Base-by-base conservation (phyloP, 1,140 invertebrate genomes). In the Drosophila navojoa region DNA sequence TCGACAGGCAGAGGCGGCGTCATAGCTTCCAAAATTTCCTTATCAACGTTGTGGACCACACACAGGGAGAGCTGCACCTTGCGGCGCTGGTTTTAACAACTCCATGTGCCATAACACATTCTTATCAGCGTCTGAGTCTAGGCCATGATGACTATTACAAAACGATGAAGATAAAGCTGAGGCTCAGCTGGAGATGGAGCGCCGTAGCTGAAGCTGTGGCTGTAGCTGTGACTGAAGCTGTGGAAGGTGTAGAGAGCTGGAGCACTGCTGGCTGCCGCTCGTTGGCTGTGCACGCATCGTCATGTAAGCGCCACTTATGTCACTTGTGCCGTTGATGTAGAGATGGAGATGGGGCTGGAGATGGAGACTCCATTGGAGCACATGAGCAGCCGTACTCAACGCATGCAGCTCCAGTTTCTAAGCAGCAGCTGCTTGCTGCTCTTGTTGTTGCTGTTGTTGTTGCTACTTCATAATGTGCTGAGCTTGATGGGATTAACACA, bases 291-390 rank as follows among this genome's bases (percentile, higher is more conserved):
- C 84, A 89, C 84, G 84, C 84, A 89, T 89, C 82, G 86, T 86
- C 84, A 87, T 81, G 85, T 90, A 90, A 90, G 89, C 89, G 89
- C 89, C 89, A 90, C 89, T 90, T 90, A 90, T 91, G 89, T 90
- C 89, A 91, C 89, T 90, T 91, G 82, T 79, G 79, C 84, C 71
- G 82, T 90, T 90, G 89, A 90, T 90, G 89, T 90, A 89, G 89
- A 84, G 80, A 82, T 74, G 75, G 62, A 59, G 61, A 64, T 75
- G 79, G 61, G 61, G 79, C 62, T 58, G 64, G 52, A 76, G 70
- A 44, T 85, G 73, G 76, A 86, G 61, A 63, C 71, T 70, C 59
- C 58, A 59, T 54, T 77, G 64, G 74, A 67, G 52, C 45, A 59
- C 50, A 72, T 54, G 42, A 73, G 57, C 53, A 59, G 64, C 66